Evolutionary conservation across 2,113 vertebrate species (phyloP).

Genomic region (Gnathonemus echidnorhynchus): DNA sequence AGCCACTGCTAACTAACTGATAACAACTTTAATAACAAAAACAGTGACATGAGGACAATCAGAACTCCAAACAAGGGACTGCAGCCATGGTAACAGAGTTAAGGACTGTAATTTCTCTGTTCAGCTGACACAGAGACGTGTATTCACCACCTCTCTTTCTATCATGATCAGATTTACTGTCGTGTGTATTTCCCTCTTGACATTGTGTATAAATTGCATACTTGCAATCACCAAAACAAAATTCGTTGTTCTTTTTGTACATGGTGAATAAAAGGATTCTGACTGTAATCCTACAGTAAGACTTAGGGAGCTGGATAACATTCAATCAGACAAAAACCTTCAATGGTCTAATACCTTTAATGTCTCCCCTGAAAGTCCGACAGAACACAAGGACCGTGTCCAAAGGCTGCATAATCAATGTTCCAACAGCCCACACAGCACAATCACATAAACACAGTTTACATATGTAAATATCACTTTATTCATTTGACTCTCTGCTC

Average conservation of each 20-base stretch:
- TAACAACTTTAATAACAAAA: neutral
- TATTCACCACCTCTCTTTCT: neutral
- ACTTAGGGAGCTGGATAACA: neutral
- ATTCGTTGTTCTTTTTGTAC: neutral
- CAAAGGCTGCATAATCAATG: neutral
- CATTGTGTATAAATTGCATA: neutral
- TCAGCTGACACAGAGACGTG: neutral
- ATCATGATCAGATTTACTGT: neutral
- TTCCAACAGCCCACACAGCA: neutral
- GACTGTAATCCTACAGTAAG: neutral
- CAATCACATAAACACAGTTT: neutral
- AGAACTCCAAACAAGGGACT: neutral
- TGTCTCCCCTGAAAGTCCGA: neutral
- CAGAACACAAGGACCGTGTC: neutral
- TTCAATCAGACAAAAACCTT: neutral
- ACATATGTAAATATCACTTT: neutral
- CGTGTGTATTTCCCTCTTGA: neutral
- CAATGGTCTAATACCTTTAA: neutral
- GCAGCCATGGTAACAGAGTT: neutral
- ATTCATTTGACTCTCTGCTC: neutral
- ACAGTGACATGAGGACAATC: neutral
- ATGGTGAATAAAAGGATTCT: neutral
- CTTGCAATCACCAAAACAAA: neutral
- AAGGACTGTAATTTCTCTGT: neutral
- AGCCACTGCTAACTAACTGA: neutral